Percentiles rank a stretch among this genome's conserved stretches.
Conservation (phyloP, 2,797 vertebrate genomes). For the Balearica regulorum region DNA sequence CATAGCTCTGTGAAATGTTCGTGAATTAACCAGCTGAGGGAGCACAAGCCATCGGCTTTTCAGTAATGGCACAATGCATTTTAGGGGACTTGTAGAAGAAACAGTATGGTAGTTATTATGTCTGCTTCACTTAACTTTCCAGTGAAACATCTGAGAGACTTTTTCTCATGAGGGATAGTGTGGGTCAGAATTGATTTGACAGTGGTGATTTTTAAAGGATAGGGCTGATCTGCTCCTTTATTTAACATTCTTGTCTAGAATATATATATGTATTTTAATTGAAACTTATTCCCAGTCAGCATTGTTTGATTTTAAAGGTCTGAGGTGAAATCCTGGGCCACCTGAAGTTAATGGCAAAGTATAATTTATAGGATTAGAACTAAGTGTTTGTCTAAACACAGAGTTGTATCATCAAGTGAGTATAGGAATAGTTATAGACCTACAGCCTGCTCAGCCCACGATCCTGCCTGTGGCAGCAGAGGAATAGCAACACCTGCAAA, state of each 20-base stretch:
- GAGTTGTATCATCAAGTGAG: not conserved
- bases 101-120: not conserved
- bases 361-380: not conserved
- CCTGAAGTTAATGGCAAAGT: not conserved
- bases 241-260: not conserved
- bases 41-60: not conserved
- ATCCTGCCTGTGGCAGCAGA: not conserved
- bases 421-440: not conserved
- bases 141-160: not conserved
- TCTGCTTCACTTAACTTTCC: not conserved
- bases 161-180: not conserved
- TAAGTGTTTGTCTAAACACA: not conserved
- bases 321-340: not conserved
- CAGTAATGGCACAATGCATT: not conserved
- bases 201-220: not conserved
- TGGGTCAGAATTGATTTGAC: not conserved
- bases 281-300: not conserved
- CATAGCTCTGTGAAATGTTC: not conserved
- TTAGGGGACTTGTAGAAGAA: not conserved
- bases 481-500: not conserved
- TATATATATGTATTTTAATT: not conserved
- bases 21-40: slow-evolving; percentile 36
- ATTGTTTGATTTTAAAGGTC: not conserved
- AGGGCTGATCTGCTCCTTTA: not conserved
- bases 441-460: not conserved